These are phyloP conservation scores for Julus scanicus DNA, from an alignment of 2,888 invertebrate genomes.

Conservation along the genomic window DNA sequence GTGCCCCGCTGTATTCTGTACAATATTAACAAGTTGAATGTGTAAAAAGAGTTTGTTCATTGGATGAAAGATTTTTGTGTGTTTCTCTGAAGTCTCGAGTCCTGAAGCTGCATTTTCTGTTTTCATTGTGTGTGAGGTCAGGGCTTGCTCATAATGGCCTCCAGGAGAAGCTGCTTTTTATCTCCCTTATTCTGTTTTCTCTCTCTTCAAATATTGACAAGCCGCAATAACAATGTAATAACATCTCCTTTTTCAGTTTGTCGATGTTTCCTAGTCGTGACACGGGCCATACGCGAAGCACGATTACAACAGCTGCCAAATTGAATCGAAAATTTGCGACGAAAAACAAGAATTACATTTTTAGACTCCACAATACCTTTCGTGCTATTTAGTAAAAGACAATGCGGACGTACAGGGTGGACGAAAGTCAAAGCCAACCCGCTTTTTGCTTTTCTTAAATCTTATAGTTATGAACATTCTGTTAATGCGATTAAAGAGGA, in stretches of 20 bases:
- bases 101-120: constrained; percentile 9
- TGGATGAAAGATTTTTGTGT: not conserved
- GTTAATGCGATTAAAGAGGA: too few species aligned
- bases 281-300: constrained; percentile 24
- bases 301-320: constrained; percentile 14
- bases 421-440: too few species aligned
- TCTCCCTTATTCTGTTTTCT: not conserved
- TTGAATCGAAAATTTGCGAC: constrained; percentile 10
- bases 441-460: too few species aligned
- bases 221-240: constrained; percentile 39
- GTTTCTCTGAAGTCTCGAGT: not conserved
- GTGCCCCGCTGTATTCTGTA: not conserved
- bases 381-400: too few species aligned
- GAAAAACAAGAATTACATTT: not conserved
- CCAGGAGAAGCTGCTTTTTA: constrained; percentile 24
- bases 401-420: too few species aligned
- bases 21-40: not conserved
- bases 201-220: constrained; percentile 41
- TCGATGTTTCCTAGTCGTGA: constrained; percentile 30
- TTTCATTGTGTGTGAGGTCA: not conserved
- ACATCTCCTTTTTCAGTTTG: constrained; percentile 24
- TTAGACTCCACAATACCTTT: not conserved
- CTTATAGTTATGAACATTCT: too few species aligned
- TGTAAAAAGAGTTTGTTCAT: not conserved
- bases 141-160: not conserved